Conservation (phyloP, 2,797 vertebrate genomes). For the Argentina silus region DNA sequence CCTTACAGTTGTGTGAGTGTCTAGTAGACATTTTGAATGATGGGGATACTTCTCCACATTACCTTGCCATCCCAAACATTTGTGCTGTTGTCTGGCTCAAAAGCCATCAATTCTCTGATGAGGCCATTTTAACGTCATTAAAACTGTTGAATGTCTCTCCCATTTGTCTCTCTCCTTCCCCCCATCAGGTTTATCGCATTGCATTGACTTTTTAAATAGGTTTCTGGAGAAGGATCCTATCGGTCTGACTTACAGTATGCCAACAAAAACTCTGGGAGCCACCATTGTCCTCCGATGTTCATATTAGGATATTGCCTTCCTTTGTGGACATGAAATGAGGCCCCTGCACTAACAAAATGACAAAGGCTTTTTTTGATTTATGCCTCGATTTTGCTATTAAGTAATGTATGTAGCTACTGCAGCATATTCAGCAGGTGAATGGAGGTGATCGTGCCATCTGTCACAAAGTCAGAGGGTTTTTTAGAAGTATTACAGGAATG, state of each 20-base stretch:
- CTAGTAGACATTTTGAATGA: too few species aligned
- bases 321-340: conserved; percentile 13
- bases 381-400: conserved; percentile 2
- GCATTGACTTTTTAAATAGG: conserved; percentile 41
- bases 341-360: too few species aligned
- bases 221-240: conserved; percentile 38
- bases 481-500: conserved; percentile 36
- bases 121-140: too few species aligned
- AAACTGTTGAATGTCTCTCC: too few species aligned
- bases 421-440: not conserved
- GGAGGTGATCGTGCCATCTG: conserved; percentile 14
- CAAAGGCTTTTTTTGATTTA: too few species aligned
- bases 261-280: conserved; percentile 24
- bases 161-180: conserved; percentile 15
- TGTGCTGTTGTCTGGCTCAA: too few species aligned
- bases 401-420: not conserved
- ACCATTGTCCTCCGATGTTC: conserved; percentile 15
- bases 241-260: conserved; percentile 37
- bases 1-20: too few species aligned
- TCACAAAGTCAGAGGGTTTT: conserved; percentile 23
- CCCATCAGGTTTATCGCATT: conserved; percentile 44
- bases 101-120: too few species aligned
- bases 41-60: too few species aligned
- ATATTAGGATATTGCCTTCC: conserved; percentile 22
- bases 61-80: too few species aligned